Evolutionary conservation across 2,888 invertebrate genomes (phyloP).

Genomic region (Leptinotarsa tumamoca): DNA sequence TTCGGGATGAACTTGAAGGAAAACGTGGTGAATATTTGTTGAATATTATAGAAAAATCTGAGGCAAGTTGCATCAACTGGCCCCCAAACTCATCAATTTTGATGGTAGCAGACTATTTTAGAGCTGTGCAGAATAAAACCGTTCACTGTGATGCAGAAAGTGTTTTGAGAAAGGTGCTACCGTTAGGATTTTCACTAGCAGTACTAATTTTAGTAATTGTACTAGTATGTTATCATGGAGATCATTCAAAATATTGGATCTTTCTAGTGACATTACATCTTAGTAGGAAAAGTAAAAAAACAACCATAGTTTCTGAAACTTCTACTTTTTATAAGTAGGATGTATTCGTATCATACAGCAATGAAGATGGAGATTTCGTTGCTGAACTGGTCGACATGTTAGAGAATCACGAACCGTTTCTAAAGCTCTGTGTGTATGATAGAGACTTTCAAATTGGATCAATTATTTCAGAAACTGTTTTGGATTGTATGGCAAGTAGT

Average conservation of each 20-base stretch:
- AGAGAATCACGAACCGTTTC: slow-evolving; percentile 68
- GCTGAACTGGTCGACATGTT: slow-evolving; percentile 69
- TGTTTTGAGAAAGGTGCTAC: no score
- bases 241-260: slow-evolving; percentile 58
- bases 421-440: slow-evolving; percentile 76
- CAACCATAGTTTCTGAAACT: slow-evolving; percentile 55
- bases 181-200: no score
- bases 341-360: slow-evolving; percentile 74
- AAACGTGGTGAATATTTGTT: neutral
- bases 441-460: slow-evolving; percentile 76
- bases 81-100: neutral
- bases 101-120: no score
- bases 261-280: slow-evolving; percentile 70
- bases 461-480: slow-evolving; percentile 75
- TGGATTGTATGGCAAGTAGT: slow-evolving; percentile 74
- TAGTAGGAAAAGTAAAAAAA: slow-evolving; percentile 63
- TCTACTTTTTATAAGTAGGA: slow-evolving; percentile 68
- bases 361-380: slow-evolving; percentile 70
- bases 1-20: slow-evolving; percentile 5
- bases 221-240: no score
- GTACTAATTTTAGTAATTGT: no score
- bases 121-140: no score
- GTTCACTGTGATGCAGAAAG: no score
- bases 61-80: slow-evolving; percentile 20
- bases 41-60: slow-evolving; percentile 7